Evolutionary conservation across 1,140 invertebrate species (phyloP), one percentile per base, ranked within the genome.

Genomic region (Agraylea sexmaculata): DNA sequence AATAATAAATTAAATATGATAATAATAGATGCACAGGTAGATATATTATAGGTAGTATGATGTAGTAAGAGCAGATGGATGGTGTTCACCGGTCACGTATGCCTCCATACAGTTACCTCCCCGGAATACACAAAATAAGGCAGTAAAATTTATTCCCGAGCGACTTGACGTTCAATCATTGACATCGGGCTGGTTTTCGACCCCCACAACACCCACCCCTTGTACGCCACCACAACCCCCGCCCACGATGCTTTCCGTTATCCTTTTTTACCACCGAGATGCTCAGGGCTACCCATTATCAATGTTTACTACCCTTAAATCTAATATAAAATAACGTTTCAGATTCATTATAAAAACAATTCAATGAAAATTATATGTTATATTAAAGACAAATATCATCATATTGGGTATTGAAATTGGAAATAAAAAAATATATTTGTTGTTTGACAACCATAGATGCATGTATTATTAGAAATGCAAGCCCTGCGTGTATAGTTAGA

Each of bases 81-180:
- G n/a, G n/a, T n/a, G n/a, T n/a, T n/a, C n/a, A n/a, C n/a, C n/a
- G n/a, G 47, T 45, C 47, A 49, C 47, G 47, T 49, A 42, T 43
- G 43, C 28, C 33, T 43, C 47, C 42, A 31, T n/a, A n/a, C n/a
- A n/a, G n/a, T n/a, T 49, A 49, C 47, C 47, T 45, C 30, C 30
- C 13, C 43, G 40, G 47, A 49, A 49, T 49, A 49, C 42, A 37
- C 39, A 50, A 50, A 50, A 50, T 50, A 51, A 52, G 51, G 44
- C 52, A 47, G 50, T 50, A 47, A 59, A 61, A 66, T 63, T 57
- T 62, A 65, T 65, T 66, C 64, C 61, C 62, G 52, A 50, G 45
- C 57, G 59, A 60, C 58, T 62, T 59, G 58, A 57, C 57, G 54
- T 58, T 62, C 61, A 63, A 66, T 66, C 61, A 64, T 63, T 59